Percentiles rank a stretch among this genome's conserved stretches.
phyloP scores from a whole-genome alignment of 1,140 invertebrate species.

The Pseudomyrmex pallidus region DNA sequence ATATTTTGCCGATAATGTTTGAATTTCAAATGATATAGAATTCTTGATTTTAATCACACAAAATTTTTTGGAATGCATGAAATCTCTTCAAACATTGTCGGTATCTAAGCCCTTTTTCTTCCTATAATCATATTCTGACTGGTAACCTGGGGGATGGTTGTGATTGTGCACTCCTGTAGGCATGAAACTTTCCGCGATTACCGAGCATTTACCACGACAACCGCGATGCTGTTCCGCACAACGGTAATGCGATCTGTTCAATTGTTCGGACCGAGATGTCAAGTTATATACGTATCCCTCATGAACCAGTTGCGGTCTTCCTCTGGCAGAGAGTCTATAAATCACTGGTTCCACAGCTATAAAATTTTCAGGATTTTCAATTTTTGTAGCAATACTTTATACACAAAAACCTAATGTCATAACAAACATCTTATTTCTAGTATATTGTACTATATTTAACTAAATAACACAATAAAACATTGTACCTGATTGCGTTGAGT shows the following conservation, averaged over 20 bases:
- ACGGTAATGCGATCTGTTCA: slow-evolving; percentile 76
- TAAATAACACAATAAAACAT: slow-evolving; percentile 9
- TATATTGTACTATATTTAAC: background rate
- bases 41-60: background rate
- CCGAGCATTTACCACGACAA: slow-evolving; percentile 78
- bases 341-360: slow-evolving; percentile 73
- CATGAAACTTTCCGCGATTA: slow-evolving; percentile 78
- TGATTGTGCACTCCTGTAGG: slow-evolving; percentile 77
- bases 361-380: slow-evolving; percentile 22
- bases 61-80: slow-evolving; percentile 5
- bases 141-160: slow-evolving; percentile 77
- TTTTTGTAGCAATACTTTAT: background rate
- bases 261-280: slow-evolving; percentile 74
- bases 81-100: slow-evolving; percentile 45
- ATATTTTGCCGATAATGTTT: slow-evolving; percentile 8
- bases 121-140: slow-evolving; percentile 74
- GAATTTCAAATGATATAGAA: background rate
- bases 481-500: slow-evolving; percentile 51
- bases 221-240: slow-evolving; percentile 78
- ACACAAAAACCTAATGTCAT: background rate
- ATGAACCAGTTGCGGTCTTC: slow-evolving; percentile 75
- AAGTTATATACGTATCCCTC: slow-evolving; percentile 78
- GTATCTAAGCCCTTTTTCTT: slow-evolving; percentile 75
- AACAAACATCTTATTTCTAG: background rate
- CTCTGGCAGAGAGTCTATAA: slow-evolving; percentile 76